phyloP scores from a whole-genome alignment of 2,797 vertebrate species.

The Cyprinodon diabolis region DNA sequence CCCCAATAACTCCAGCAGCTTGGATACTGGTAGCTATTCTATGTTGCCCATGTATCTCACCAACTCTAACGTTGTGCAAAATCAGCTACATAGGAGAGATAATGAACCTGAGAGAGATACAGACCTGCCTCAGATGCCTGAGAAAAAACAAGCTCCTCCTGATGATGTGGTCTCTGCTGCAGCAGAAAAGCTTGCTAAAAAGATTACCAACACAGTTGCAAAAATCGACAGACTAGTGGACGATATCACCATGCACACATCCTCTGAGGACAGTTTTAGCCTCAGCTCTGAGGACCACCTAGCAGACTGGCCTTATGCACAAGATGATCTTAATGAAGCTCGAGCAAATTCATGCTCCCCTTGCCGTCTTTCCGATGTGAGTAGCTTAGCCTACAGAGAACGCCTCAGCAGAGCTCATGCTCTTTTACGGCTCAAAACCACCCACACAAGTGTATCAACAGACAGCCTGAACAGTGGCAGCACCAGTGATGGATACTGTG shows the following conservation, averaged over 20 bases:
- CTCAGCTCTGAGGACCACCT: constrained; percentile 96
- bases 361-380: constrained; percentile 85
- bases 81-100: constrained; percentile 84
- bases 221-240: constrained; percentile 96
- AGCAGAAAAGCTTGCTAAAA: constrained; percentile 90
- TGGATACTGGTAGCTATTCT: constrained; percentile 89
- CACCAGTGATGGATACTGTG: constrained; percentile 91
- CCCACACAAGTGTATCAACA: constrained; percentile 90
- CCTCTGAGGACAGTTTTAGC: constrained; percentile 97
- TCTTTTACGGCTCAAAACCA: constrained; percentile 87
- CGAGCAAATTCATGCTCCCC: constrained; percentile 92
- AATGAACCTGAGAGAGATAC: constrained; percentile 85
- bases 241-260: constrained; percentile 96
- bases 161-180: constrained; percentile 85
- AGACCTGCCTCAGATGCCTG: constrained; percentile 63
- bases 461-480: constrained; percentile 96
- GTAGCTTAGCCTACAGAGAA: constrained; percentile 82
- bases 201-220: constrained; percentile 92
- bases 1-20: constrained; percentile 87
- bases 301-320: constrained; percentile 89
- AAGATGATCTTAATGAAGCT: constrained; percentile 87
- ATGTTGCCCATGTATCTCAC: constrained; percentile 94
- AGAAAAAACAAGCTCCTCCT: constrained; percentile 70
- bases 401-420: constrained; percentile 84
- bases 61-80: constrained; percentile 90